phyloP scores from a whole-genome alignment of 1,140 invertebrate species.

The Ctenoplectra terminalis region DNA sequence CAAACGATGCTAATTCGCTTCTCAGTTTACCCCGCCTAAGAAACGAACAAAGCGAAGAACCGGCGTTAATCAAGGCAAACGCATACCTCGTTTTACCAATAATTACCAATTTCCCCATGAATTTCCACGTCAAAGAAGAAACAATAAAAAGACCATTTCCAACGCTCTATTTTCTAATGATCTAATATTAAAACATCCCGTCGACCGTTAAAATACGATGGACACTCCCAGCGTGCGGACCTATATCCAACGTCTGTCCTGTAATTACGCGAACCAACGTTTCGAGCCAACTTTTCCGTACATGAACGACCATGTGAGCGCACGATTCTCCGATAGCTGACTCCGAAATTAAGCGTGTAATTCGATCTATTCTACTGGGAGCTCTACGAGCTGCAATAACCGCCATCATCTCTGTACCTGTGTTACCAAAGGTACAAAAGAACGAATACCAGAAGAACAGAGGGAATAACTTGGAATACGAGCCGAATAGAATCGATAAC shows the following conservation, averaged over 20 bases:
- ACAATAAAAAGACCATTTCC: not conserved
- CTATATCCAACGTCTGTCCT: not conserved
- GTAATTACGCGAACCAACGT: slow-evolving; percentile 2
- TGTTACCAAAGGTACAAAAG: not conserved
- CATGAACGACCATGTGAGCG: not conserved
- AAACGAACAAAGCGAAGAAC: not conserved
- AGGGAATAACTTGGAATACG: not conserved
- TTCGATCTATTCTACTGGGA: slow-evolving; percentile 25
- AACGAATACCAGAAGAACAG: not conserved
- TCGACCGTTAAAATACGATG: not conserved
- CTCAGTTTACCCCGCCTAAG: not conserved
- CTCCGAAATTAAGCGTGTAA: slow-evolving; percentile 36
- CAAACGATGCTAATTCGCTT: not conserved
- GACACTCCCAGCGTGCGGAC: not conserved
- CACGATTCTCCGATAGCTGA: not conserved
- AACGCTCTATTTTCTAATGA: slow-evolving; percentile 16
- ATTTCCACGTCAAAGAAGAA: not conserved
- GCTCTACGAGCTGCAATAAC: slow-evolving; percentile 3
- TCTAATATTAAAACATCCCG: slow-evolving; percentile 4
- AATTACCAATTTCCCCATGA: slow-evolving; percentile 8
- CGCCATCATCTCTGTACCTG: too few relatives aligned
- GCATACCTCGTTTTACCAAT: not conserved
- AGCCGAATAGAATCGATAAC: not conserved
- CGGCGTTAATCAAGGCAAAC: not conserved
- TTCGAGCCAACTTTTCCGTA: slow-evolving; percentile 7